Evolutionary conservation across 1,140 invertebrate genomes (phyloP), one percentile per base, ranked within the genome.

Genomic region (Cotesia glomerata): DNA sequence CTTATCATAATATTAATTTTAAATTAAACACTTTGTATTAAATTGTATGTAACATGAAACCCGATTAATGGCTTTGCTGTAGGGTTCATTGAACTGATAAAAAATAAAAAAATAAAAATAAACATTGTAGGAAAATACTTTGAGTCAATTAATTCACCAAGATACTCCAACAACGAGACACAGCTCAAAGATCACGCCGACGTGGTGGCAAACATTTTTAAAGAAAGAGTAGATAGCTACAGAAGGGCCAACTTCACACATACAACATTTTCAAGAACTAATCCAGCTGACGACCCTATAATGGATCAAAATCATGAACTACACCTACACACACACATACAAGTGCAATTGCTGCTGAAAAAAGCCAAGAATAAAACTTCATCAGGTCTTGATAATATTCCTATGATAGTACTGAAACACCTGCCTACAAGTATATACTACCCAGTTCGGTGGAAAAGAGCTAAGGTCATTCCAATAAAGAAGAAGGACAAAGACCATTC

Each of bases 401-500:
- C 45, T 49, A n/a, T n/a, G 45, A 49, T 49, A 9, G 45, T 49
- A 13, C 0, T 64, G 0, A 64, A n/a, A 39, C 13, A 64, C 14
- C 36, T 64, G 8, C 34, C 34, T 1, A n/a, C 7, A 16, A 63
- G 65, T n/a, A 52, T 13, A 2, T 73, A 75, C 13, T 79, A 74
- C 35, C 79, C 79, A 16, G 14, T 9, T 4, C 13, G 0, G 3
- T 79, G 72, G 74, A 80, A 79, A 75, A 54, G 3, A 18, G 74
- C 74, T 3, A 80, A 78, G 71, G 65, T 81, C 3, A 52, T 76
- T 0, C 72, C 75, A 0, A 64, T 82, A 1, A 59, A 58, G 0
- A 80, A 79, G 69, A 73, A 76, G 58, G 64, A 71, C 1, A 80
- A 79, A 75, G 49, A 69, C 4, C 18, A 66, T 1, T 8, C n/a